These are phyloP conservation scores for Drosophila paulistorum DNA, from an alignment of 1,140 invertebrate genomes.

Conservation along the genomic window DNA sequence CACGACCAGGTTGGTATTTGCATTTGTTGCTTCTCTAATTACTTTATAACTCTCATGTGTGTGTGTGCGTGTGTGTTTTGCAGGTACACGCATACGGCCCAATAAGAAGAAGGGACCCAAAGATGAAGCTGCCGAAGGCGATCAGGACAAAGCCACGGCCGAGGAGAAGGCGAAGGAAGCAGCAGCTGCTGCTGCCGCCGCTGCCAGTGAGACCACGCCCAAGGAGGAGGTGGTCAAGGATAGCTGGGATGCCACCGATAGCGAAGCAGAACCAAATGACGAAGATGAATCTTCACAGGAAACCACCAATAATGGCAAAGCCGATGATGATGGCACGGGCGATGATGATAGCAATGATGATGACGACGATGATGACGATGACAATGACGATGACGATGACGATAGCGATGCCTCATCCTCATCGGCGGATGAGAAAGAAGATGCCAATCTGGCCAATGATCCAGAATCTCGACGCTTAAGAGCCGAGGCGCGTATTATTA, in stretches of 20 bases:
- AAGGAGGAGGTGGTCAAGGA: constrained; percentile 89
- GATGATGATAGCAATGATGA: constrained; percentile 71
- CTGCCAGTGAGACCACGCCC: constrained; percentile 84
- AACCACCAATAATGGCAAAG: constrained; percentile 76
- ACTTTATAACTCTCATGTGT: background rate
- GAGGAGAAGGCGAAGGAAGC: constrained; percentile 83
- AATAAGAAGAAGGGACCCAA: constrained; percentile 86
- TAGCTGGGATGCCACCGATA: constrained; percentile 92
- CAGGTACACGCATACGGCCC: constrained; percentile 87
- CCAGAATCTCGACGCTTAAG: constrained; percentile 87
- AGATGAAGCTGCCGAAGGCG: constrained; percentile 79
- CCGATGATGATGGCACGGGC: constrained; percentile 43
- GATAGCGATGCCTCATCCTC: constrained; percentile 50
- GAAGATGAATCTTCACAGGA: constrained; percentile 83
- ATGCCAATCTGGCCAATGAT: constrained; percentile 84
- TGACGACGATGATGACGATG: constrained; percentile 80
- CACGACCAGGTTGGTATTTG: constrained; percentile 84
- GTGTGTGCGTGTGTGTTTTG: background rate
- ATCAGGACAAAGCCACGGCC: constrained; percentile 81
- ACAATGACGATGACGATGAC: constrained; percentile 85
- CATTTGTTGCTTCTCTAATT: background rate
- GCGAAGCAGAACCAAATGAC: constrained; percentile 86
- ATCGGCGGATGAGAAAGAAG: constrained; percentile 83
- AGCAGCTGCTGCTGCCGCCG: constrained; percentile 56
- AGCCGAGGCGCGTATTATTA: constrained; percentile 85